phyloP scores from a whole-genome alignment of 2,888 invertebrate genomes.

The Silvanus unidentatus region DNA sequence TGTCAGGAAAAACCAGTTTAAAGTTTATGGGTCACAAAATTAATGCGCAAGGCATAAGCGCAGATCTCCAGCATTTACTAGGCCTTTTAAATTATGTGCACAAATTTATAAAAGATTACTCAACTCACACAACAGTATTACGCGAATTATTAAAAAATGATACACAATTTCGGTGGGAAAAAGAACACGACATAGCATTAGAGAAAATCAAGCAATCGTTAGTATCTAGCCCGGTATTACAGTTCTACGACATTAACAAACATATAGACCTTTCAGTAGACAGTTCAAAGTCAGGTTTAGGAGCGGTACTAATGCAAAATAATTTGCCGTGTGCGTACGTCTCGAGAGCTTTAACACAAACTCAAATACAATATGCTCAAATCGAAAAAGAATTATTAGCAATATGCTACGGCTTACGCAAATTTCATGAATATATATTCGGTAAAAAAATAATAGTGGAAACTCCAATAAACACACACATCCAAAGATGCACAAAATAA shows the following conservation, averaged over 20 bases:
- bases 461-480: too few species aligned
- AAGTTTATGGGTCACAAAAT: background rate
- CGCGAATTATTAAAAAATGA: constrained; percentile 13
- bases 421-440: constrained; percentile 15
- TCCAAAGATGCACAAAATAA: too few species aligned
- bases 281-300: constrained; percentile 8
- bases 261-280: constrained; percentile 8
- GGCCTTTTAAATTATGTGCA: constrained; percentile 29
- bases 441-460: too few species aligned
- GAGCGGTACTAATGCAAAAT: constrained; percentile 13
- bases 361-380: constrained; percentile 24
- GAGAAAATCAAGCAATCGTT: constrained; percentile 5
- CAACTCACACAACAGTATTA: constrained; percentile 11
- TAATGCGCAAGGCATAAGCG: background rate
- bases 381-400: constrained; percentile 28
- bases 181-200: constrained; percentile 5
- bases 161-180: constrained; percentile 6
- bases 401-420: constrained; percentile 25
- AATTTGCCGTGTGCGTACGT: constrained; percentile 7
- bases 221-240: background rate
- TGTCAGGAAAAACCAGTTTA: background rate
- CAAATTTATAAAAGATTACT: constrained; percentile 18
- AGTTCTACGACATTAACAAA: constrained; percentile 7
- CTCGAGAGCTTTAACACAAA: constrained; percentile 9
- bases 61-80: constrained; percentile 20